Base-by-base conservation (phyloP, 2,888 invertebrate species). In the Apodemia hepburni region DNA sequence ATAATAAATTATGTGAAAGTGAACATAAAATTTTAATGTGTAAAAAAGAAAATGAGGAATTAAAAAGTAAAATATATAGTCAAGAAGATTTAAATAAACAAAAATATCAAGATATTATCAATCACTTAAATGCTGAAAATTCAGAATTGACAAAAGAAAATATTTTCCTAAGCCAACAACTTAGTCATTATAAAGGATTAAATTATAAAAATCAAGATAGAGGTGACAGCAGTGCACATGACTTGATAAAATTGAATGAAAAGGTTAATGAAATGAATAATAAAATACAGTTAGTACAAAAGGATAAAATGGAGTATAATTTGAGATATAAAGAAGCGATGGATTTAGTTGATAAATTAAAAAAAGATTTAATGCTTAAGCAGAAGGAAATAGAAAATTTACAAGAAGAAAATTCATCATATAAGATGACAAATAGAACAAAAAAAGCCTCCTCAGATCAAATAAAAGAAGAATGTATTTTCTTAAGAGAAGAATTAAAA, bases 21-120 rank as follows among this genome's bases (percentile, higher is more conserved):
- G 92, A 92, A 70, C 91, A 91, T 72, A 87, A 80, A 71, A 79
- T 88, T 42, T 76, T 91, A n/a, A 86, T 85, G 82, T 72, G 92
- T 29, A 86, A 80, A 69, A 91, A 89, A 75, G 87, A 92, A 75
- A 91, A 90, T 80, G 85, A 87, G 72, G 86, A 87, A 61, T 73
- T 86, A 12, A 84, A 78, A 75, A 70, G 60, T 51, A 80, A 79
- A 72, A 67, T 77, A 62, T 63, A 64, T 60, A 73, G 68, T 61
- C 67, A 75, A 61, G 76, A 80, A 65, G 78, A 85, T 63, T 77
- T 73, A 61, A 81, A 73, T 66, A 85, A 81, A 70, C 77, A 82
- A 68, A 89, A 83, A 69, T 89, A 80, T 68, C 85, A 87, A 78
- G 88, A 90, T 74, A 71, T 89, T 27, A 86, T 91, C 54, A 82